These are phyloP conservation scores for Strigops habroptila DNA, from an alignment of 2,113 vertebrate genomes.

Conservation along the genomic window DNA sequence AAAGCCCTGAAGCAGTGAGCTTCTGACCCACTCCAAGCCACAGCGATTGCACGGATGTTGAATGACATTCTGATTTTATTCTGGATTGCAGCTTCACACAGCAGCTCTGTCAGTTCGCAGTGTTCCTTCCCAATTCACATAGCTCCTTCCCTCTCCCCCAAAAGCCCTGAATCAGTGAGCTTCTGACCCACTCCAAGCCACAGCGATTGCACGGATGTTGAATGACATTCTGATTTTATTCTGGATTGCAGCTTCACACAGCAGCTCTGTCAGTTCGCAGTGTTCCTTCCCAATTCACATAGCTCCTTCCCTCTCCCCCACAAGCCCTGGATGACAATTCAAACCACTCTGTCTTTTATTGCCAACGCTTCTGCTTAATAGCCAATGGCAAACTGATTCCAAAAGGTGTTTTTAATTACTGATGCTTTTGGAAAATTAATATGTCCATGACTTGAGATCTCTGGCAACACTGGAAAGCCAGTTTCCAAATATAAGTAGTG, in stretches of 20 bases:
- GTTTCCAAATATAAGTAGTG: not conserved
- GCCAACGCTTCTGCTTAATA: not conserved
- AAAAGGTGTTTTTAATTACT: constrained; percentile 16
- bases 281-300: not conserved
- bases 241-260: not conserved
- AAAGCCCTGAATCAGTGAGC: not conserved
- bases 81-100: not conserved
- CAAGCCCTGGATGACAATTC: not conserved
- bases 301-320: not conserved
- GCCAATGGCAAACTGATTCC: not conserved
- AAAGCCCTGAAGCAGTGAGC: not conserved
- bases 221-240: fast-evolving
- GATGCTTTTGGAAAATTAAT: not conserved
- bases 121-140: not conserved
- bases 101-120: not conserved
- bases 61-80: fast-evolving
- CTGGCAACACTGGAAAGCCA: not conserved
- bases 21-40: not conserved
- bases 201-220: not conserved
- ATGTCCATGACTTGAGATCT: not conserved
- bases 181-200: not conserved
- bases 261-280: not conserved
- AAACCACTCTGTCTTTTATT: not conserved
- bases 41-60: not conserved
- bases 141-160: not conserved